Base-by-base conservation (phyloP, 2,888 invertebrate genomes). In the Camponotus fellah region DNA sequence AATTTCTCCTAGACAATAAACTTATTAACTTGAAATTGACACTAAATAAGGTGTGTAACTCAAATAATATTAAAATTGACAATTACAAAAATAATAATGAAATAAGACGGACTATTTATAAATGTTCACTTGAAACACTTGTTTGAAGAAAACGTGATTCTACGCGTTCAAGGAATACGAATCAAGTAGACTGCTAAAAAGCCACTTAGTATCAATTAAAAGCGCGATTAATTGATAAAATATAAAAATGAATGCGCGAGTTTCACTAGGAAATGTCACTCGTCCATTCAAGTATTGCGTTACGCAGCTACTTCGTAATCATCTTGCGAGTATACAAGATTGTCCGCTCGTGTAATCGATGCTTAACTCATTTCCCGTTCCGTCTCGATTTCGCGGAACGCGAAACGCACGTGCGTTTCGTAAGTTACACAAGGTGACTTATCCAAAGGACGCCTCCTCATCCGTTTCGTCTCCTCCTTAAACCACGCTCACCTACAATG, bases 351-450 rank as follows among this genome's bases (percentile, higher is more conserved):
- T 76, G 72, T 76, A 82, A 76, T 60, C 26, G 75, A 62, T 76
- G 77, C 77, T 81, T 80, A 82, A 69, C 79, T 82, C 82, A 56
- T 89, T 89, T 89, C 89, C 89, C 84, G 89, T 83, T 87, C 87
- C 89, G 86, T 87, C 82, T 87, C 79, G 83, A 87, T 89, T 86
- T 83, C 89, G 77, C 49, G 71, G 85, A 89, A 87, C 80, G 68
- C 60, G 37, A 49, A 49, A 37, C 34, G 40, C 72, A 17, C 14
- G 17, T 53, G 17, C 65, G 46, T 49, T 46, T 60, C 43, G 43
- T 46, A 46, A 46, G 46, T 3, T 46, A 46, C 12, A 46, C 46
- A 46, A 46, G 46, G 46, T 71, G 71, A 75, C n/a, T 40, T 71
- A 1, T 26, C 26, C 17, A 3, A n/a, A 66, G 77, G 46, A 32